Evolutionary conservation across 2,888 invertebrate genomes (phyloP), one percentile per base, ranked within the genome.

Genomic region (Parnassius glacialis): DNA sequence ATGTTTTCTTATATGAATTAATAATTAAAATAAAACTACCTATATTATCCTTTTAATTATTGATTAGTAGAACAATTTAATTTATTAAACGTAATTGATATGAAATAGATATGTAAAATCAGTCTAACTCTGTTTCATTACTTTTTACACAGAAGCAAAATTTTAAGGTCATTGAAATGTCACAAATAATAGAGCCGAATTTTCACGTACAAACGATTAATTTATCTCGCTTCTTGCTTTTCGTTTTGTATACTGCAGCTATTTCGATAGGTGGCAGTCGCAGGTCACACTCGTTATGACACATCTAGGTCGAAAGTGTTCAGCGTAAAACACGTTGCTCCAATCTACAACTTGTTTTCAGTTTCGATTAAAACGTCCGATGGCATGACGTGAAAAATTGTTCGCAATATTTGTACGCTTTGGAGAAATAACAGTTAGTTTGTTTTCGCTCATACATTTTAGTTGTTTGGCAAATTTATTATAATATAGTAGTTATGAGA

Each of bases 311-410:
- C 62, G 34, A 50, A 54, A 53, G 25, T 62, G 57, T 62, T 62
- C 62, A 52, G 52, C 10, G 57, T 53, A 62, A 58, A 62, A 62
- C 62, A 62, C 54, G 58, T 53, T 62, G 58, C 44, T 44, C 45
- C 50, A 50, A 58, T 58, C 54, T 50, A 25, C 50, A 53, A 57
- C 53, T 54, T 58, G 62, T 62, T 62, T 62, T 54, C 58, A 62
- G 58, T 58, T 62, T 62, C 62, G 58, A 58, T 62, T 62, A 62
- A 62, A 62, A 62, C 10, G 54, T 62, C 25, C 62, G 58, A 58
- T 58, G 50, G 50, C 11, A 42, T 53, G 54, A 62, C 58, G 25
- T 62, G 62, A 62, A 62, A 58, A 54, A 58, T 62, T 45, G 57
- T 54, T 45, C 25, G 34, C 50, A 43, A 54, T 58, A 58, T 62